Conservation (phyloP, 2,113 vertebrate species). For the Xyliphius kryptos region DNA sequence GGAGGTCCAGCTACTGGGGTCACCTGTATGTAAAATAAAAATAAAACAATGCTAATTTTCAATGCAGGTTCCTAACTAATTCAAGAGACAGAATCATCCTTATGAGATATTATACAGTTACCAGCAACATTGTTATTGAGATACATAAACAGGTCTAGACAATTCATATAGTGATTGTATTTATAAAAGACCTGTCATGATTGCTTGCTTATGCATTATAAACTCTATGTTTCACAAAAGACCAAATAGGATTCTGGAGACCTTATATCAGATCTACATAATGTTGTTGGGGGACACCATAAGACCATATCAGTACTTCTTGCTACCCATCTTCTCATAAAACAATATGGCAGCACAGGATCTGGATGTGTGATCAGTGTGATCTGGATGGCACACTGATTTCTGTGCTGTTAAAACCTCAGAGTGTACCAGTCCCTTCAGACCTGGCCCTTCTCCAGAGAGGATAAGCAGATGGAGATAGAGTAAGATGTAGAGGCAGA, state of each 20-base stretch:
- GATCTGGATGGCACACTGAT: constrained; percentile 55
- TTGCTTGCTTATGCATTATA: too few species aligned
- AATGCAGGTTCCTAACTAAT: too few species aligned
- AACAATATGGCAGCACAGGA: constrained; percentile 71
- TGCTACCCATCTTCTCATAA: constrained; percentile 62
- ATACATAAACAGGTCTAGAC: too few species aligned
- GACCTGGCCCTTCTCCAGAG: constrained; percentile 54
- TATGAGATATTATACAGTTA: too few species aligned
- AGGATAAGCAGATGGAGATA: constrained; percentile 38
- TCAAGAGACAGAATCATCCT: too few species aligned
- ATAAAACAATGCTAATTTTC: too few species aligned
- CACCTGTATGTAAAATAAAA: constrained; percentile 63
- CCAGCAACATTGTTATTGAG: too few species aligned
- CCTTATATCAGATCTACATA: constrained; percentile 36
- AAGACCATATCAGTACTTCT: constrained; percentile 52
- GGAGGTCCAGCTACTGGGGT: constrained; percentile 89
- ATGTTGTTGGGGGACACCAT: constrained; percentile 46
- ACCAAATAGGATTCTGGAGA: too few species aligned
- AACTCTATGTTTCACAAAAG: too few species aligned
- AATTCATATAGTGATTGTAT: too few species aligned
- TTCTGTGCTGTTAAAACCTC: constrained; percentile 62
- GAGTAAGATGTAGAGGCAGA: constrained; percentile 17
- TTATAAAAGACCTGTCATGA: too few species aligned
- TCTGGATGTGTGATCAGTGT: too few species aligned
- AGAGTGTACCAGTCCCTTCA: constrained; percentile 39